phyloP scores from a whole-genome alignment of 2,888 invertebrate genomes.

The Artemia sinica region DNA sequence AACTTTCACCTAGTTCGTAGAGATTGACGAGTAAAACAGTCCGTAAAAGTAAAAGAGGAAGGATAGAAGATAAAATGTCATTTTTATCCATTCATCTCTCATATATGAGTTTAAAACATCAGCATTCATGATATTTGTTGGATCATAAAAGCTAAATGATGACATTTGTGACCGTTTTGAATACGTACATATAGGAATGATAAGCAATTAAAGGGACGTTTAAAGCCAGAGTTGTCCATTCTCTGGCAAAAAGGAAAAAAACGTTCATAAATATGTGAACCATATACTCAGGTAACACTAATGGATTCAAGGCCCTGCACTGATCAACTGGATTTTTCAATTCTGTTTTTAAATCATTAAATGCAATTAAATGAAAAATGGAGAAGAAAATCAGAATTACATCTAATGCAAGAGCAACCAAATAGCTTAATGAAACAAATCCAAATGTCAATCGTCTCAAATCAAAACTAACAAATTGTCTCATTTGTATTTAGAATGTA shows the following conservation, averaged over 20 bases:
- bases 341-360: slow-evolving; percentile 96
- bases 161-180: slow-evolving; percentile 76
- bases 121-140: slow-evolving; percentile 92
- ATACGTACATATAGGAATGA: slow-evolving; percentile 68
- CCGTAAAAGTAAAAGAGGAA: slow-evolving; percentile 81
- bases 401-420: slow-evolving; percentile 81
- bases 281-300: slow-evolving; percentile 89
- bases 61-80: slow-evolving; percentile 89
- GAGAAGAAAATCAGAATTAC: slow-evolving; percentile 97
- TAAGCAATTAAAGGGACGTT: slow-evolving; percentile 88
- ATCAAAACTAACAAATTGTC: too few relatives aligned
- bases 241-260: slow-evolving; percentile 71
- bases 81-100: slow-evolving; percentile 93
- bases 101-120: slow-evolving; percentile 78
- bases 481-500: too few relatives aligned
- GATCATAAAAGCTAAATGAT: slow-evolving; percentile 86
- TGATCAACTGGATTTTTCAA: slow-evolving; percentile 99
- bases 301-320: slow-evolving; percentile 92
- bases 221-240: slow-evolving; percentile 70
- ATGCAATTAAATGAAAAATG: slow-evolving; percentile 94
- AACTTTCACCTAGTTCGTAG: too few relatives aligned
- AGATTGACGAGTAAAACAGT: too few relatives aligned
- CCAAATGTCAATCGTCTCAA: slow-evolving; percentile 56
- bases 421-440: slow-evolving; percentile 87
- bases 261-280: slow-evolving; percentile 77